phyloP scores from a whole-genome alignment of 2,888 invertebrate species.

The Pseudanteris insignis region DNA sequence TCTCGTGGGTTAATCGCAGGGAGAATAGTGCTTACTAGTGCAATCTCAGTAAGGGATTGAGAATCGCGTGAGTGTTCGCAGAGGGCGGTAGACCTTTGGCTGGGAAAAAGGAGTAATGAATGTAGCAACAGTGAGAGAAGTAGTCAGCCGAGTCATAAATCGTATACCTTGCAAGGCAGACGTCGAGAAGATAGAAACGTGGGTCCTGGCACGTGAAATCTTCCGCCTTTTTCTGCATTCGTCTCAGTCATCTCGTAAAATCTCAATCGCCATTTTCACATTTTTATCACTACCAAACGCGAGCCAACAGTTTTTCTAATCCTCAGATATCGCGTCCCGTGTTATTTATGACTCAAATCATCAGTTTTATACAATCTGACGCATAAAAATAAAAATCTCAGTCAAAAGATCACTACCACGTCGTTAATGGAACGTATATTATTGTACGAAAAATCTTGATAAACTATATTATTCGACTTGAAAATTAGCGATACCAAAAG shows the following conservation, averaged over 20 bases:
- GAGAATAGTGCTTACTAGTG: slow-evolving; percentile 33
- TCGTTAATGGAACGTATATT: not conserved
- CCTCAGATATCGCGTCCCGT: slow-evolving; percentile 4
- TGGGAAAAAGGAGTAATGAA: slow-evolving; percentile 41
- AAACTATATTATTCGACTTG: too few species aligned
- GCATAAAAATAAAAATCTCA: slow-evolving; percentile 1
- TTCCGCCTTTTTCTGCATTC: slow-evolving; percentile 6
- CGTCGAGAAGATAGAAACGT: slow-evolving; percentile 58
- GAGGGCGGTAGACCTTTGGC: slow-evolving; percentile 13
- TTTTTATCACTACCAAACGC: slow-evolving; percentile 33
- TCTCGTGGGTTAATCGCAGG: slow-evolving; percentile 28
- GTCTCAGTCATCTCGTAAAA: slow-evolving; percentile 25
- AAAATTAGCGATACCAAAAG: too few species aligned
- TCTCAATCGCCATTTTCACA: slow-evolving; percentile 36
- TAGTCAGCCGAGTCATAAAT: slow-evolving; percentile 59
- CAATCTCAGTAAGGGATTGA: slow-evolving; percentile 33
- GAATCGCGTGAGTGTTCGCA: slow-evolving; percentile 37
- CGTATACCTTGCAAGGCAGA: slow-evolving; percentile 57
- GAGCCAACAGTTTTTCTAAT: slow-evolving; percentile 20
- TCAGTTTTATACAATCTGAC: not conserved
- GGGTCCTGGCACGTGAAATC: slow-evolving; percentile 51
- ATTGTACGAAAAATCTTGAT: not conserved
- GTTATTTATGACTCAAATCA: slow-evolving; percentile 9
- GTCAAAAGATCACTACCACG: not conserved
- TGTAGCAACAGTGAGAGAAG: slow-evolving; percentile 48